Conservation (phyloP, 2,797 vertebrate genomes). For the Tolypeutes matacus region DNA sequence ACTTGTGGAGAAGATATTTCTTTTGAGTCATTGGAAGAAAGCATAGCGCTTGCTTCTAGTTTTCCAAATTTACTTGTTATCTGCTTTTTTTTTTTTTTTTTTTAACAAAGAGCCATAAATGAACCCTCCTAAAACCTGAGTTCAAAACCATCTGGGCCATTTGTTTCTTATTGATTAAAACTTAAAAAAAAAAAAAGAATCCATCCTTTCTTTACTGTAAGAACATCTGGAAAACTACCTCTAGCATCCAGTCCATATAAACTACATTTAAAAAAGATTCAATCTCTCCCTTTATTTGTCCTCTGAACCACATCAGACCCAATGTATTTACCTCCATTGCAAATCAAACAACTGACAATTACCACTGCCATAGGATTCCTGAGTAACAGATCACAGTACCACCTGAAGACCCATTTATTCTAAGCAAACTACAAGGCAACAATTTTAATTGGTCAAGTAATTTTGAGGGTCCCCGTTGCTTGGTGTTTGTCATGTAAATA, state of each 20-base stretch:
- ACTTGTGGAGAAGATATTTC: background rate
- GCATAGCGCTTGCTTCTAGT: background rate
- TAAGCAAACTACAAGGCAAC: background rate
- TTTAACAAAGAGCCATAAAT: background rate
- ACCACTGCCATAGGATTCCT: background rate
- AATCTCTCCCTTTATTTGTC: background rate
- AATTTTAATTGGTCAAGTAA: background rate
- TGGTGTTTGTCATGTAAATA: background rate
- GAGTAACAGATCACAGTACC: background rate
- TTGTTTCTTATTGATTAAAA: background rate
- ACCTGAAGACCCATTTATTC: background rate
- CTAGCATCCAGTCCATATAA: background rate
- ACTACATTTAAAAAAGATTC: background rate
- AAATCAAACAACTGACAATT: background rate
- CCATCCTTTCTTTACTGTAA: background rate
- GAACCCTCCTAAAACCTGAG: background rate
- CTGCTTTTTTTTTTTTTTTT: background rate
- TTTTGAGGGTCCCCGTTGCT: background rate
- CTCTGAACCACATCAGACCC: background rate
- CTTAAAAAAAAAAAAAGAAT: slow-evolving; percentile 32
- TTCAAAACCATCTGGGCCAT: background rate
- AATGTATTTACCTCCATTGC: background rate
- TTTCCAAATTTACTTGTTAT: slow-evolving; percentile 1
- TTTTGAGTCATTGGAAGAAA: slow-evolving; percentile 23
- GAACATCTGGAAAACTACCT: background rate